Evolutionary conservation across 2,888 invertebrate genomes (phyloP).

Genomic region (Cartodere bifasciata): DNA sequence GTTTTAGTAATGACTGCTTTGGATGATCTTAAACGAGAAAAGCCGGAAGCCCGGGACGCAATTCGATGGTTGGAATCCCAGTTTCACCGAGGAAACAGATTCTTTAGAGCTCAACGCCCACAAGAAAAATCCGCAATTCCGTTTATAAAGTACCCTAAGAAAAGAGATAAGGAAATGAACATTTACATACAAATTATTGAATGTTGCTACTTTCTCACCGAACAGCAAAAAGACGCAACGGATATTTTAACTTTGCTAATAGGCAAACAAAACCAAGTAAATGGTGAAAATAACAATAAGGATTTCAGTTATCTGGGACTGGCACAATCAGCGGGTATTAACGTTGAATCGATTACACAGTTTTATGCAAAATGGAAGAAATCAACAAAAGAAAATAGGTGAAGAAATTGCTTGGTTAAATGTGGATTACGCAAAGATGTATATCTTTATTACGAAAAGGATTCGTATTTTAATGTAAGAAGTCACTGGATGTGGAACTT

Average conservation of each 20-base stretch:
- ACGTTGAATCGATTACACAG: conserved; percentile 66
- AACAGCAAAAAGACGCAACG: conserved; percentile 41
- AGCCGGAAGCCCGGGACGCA: conserved; percentile 74
- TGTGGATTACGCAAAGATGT: too few relatives aligned
- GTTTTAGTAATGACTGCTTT: conserved; percentile 72
- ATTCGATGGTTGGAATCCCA: conserved; percentile 89
- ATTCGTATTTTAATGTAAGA: too few relatives aligned
- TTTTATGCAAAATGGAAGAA: conserved; percentile 82
- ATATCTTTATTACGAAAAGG: too few relatives aligned
- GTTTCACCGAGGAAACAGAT: conserved; percentile 75
- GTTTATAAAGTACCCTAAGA: conserved; percentile 61
- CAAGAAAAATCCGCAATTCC: conserved; percentile 66
- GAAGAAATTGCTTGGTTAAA: too few relatives aligned
- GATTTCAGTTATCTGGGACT: conserved; percentile 67
- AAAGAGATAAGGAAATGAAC: conserved; percentile 60
- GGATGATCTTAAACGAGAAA: conserved; percentile 78
- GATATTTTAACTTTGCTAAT: conserved; percentile 68
- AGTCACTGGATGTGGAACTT: too few relatives aligned
- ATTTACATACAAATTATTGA: conserved; percentile 71
- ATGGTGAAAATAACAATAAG: conserved; percentile 41
- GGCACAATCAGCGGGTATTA: conserved; percentile 68
- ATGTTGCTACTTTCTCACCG: conserved; percentile 66
- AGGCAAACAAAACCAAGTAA: conserved; percentile 37
- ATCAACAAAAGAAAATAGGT: conserved; percentile 51
- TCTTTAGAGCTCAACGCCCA: conserved; percentile 73